Percentiles rank a stretch among this genome's conserved stretches.
phyloP scores from a whole-genome alignment of 2,797 vertebrate species.

The Rachycentron canadum region DNA sequence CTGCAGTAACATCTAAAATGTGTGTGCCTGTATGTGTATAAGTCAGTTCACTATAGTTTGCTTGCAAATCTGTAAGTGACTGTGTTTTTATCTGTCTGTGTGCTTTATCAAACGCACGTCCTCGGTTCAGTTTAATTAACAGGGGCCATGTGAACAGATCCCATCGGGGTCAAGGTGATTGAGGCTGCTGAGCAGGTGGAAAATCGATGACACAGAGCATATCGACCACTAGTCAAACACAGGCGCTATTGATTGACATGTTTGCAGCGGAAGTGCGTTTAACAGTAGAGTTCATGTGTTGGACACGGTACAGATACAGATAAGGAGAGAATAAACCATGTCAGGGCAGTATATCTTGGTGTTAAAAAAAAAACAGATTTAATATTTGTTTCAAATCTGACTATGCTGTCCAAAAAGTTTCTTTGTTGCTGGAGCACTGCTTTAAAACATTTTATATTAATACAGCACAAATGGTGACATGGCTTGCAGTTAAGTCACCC shows the following conservation, averaged over 20 bases:
- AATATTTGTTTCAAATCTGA: not conserved
- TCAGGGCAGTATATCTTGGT: not conserved
- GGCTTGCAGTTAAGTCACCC: not conserved
- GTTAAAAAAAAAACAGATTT: not conserved
- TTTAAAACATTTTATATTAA: conserved; percentile 13
- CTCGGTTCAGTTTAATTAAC: conserved; percentile 74
- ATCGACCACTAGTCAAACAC: conserved; percentile 78
- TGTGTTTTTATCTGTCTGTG: conserved; percentile 48
- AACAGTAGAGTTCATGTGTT: conserved; percentile 55
- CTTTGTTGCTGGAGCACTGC: not conserved
- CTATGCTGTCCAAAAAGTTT: not conserved
- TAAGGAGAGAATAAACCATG: not conserved
- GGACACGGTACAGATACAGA: conserved; percentile 19
- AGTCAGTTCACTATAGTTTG: conserved; percentile 41
- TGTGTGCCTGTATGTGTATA: conserved; percentile 8
- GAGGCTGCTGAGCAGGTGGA: conserved; percentile 70
- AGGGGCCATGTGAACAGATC: conserved; percentile 45
- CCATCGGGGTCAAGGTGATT: conserved; percentile 67
- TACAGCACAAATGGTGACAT: not conserved
- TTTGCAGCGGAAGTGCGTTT: conserved; percentile 66
- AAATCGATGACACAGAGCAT: conserved; percentile 66
- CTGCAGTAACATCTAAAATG: conserved; percentile 44
- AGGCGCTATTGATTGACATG: conserved; percentile 66
- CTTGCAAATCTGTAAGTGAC: conserved; percentile 11
- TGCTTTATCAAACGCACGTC: conserved; percentile 51